Percentiles rank a stretch among this genome's conserved stretches.
Evolutionary conservation across 2,888 invertebrate genomes (phyloP).

Genomic region (Chouioia cunea): DNA sequence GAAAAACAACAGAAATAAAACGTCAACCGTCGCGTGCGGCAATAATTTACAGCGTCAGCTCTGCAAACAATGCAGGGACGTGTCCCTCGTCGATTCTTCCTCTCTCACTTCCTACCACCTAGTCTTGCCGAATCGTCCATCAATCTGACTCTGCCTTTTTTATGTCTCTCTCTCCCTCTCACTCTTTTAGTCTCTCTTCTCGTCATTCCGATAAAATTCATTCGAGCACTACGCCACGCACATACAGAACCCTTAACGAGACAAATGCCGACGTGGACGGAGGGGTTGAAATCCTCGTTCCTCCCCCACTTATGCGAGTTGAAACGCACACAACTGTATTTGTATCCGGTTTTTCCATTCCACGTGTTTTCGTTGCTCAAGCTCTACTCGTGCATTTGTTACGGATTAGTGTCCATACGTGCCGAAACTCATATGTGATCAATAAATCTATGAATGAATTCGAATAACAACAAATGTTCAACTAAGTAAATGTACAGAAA

Average conservation of each 20-base stretch:
- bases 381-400: constrained; percentile 52
- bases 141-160: constrained; percentile 18
- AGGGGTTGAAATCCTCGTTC: constrained; percentile 48
- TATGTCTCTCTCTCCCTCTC: background rate
- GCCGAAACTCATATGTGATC: no score
- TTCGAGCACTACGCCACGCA: background rate
- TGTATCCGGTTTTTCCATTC: constrained; percentile 56
- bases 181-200: constrained; percentile 5
- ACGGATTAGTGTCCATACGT: constrained; percentile 37
- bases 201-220: constrained; percentile 19
- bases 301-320: constrained; percentile 52
- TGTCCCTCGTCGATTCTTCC: constrained; percentile 21
- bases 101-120: background rate
- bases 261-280: constrained; percentile 17
- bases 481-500: background rate
- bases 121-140: constrained; percentile 24
- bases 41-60: constrained; percentile 29
- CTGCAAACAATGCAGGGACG: constrained; percentile 40
- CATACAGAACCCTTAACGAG: constrained; percentile 32
- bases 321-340: constrained; percentile 56
- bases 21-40: constrained; percentile 22
- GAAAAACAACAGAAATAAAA: constrained; percentile 30
- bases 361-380: constrained; percentile 49
- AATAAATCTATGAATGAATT: constrained; percentile 38
- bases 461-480: constrained; percentile 46